Conservation (phyloP, 2,888 invertebrate species). For the Mesochorus sp. region DNA sequence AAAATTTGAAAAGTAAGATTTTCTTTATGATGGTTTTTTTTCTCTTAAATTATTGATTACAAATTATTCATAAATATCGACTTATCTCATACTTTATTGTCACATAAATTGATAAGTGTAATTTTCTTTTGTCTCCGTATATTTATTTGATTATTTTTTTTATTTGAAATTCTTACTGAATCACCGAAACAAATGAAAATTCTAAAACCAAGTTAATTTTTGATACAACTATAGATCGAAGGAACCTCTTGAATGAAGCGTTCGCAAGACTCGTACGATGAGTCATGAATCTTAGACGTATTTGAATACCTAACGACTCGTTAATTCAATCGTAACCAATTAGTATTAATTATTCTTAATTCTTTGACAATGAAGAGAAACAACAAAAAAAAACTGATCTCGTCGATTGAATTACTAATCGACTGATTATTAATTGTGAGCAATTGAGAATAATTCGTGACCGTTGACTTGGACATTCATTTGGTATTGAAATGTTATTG, state of each 20-base stretch:
- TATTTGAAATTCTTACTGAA: too few relatives aligned
- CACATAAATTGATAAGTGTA: too few relatives aligned
- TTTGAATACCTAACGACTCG: background rate
- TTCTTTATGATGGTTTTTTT: too few relatives aligned
- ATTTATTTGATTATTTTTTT: too few relatives aligned
- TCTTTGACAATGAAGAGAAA: background rate
- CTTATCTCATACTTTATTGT: too few relatives aligned
- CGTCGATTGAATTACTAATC: background rate
- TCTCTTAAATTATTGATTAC: too few relatives aligned
- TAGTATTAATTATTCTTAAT: background rate
- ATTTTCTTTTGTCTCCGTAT: too few relatives aligned
- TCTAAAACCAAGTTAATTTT: too few relatives aligned
- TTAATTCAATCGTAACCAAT: constrained; percentile 1
- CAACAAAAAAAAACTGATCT: background rate
- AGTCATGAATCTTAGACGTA: background rate
- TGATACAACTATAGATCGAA: constrained; percentile 17
- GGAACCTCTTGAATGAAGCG: constrained; percentile 9
- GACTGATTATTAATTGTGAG: background rate
- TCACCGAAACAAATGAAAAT: too few relatives aligned
- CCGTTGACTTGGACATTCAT: background rate
- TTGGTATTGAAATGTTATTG: background rate
- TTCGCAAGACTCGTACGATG: background rate
- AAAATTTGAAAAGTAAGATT: too few relatives aligned
- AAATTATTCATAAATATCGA: too few relatives aligned
- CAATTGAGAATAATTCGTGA: constrained; percentile 2